These are phyloP conservation scores for Fundulus diaphanus DNA, from an alignment of 2,797 vertebrate genomes.

Conservation along the genomic window DNA sequence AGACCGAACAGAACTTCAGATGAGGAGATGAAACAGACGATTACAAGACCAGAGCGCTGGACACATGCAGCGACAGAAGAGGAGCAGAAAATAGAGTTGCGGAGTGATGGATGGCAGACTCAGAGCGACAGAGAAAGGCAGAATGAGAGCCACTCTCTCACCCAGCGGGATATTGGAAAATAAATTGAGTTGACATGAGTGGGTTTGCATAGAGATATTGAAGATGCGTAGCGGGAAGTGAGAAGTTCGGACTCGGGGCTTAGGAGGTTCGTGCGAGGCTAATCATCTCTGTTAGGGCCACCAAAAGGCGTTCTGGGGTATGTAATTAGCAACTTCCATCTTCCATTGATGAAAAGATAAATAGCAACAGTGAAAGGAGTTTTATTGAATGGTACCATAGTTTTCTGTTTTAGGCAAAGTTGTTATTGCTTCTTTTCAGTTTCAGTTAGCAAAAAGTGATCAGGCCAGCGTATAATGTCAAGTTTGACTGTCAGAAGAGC, in stretches of 20 bases:
- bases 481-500: constrained; percentile 26
- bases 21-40: constrained; percentile 6
- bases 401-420: constrained; percentile 1
- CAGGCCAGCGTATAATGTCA: constrained; percentile 18
- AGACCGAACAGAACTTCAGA: background rate
- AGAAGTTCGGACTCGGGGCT: constrained; percentile 39
- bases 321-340: constrained; percentile 59
- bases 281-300: constrained; percentile 55
- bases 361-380: constrained; percentile 12
- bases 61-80: constrained; percentile 9
- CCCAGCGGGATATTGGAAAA: constrained; percentile 77
- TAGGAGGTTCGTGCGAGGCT: constrained; percentile 52
- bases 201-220: constrained; percentile 73
- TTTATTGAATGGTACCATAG: constrained; percentile 13
- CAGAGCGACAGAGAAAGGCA: constrained; percentile 14
- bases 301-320: constrained; percentile 51
- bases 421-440: background rate
- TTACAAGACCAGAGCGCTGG: constrained; percentile 12
- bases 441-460: too few relatives aligned
- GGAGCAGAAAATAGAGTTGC: constrained; percentile 26
- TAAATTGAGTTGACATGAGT: constrained; percentile 79
- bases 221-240: constrained; percentile 32
- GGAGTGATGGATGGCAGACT: constrained; percentile 53
- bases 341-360: constrained; percentile 48
- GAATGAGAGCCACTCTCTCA: constrained; percentile 41